Evolutionary conservation across 1,140 invertebrate genomes (phyloP), one percentile per base, ranked within the genome.

Genomic region (Teleopsis dalmanni): DNA sequence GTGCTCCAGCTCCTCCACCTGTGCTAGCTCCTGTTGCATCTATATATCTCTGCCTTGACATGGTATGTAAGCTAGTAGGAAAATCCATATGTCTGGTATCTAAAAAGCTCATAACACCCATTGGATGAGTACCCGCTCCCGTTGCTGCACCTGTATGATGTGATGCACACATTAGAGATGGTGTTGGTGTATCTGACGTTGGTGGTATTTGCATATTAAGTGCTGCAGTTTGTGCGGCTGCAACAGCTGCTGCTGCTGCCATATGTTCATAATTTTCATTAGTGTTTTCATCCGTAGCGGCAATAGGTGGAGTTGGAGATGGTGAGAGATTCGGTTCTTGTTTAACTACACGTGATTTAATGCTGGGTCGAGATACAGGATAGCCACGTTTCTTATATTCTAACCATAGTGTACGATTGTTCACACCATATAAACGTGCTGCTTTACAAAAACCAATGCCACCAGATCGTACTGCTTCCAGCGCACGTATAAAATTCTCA

Each of bases 381-480:
- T 88, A 88, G 0, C 87, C 87, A 14, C 83, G 76, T 64, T 86
- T 87, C 57, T 87, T 87, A 59, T 88, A 88, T 57, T 90, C 86
- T 13, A 88, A 73, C 87, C 87, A 90, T 1, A 90, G 67, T 0
- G 87, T 88, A 27, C 86, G 75, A 69, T 88, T 88, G 70, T 88
- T 90, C 2, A 88, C 85, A 13, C 85, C 85, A 63, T 83, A 88
- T 68, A 87, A 78, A 31, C 84, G 75, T 0, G 85, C 87, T 7
- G 86, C 86, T 56, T 88, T 88, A 66, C 86, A 88, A 68, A 89
- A 88, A 2, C 87, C 87, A 50, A 89, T 87, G 16, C 84, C 83
- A n/a, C 86, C 86, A 50, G 81, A 81, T 14, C 85, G 76, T 0
- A 88, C 86, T 2, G 86, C 86, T 58, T 88, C 85, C 16, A 89